phyloP scores from a whole-genome alignment of 2,888 invertebrate genomes.

The Drosophila monieri region DNA sequence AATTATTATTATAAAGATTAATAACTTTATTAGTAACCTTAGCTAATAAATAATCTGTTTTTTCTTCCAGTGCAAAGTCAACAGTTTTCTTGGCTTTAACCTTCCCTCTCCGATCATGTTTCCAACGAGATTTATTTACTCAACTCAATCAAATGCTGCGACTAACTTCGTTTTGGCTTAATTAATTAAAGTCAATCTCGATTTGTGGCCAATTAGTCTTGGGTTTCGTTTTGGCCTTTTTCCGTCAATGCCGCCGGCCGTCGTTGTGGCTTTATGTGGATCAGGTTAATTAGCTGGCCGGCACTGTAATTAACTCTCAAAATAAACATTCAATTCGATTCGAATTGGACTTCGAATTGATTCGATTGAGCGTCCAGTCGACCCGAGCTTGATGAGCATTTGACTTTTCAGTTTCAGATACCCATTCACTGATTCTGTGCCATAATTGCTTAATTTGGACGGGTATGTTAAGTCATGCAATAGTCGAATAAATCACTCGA shows the following conservation, averaged over 20 bases:
- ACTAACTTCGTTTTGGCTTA: conserved; percentile 39
- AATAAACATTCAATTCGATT: conserved; percentile 65
- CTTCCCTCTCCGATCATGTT: conserved; percentile 32
- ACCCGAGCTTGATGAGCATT: conserved; percentile 20
- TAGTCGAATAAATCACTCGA: conserved; percentile 73
- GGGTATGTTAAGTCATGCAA: conserved; percentile 69
- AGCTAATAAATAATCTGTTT: neutral
- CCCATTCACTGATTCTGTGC: conserved; percentile 37
- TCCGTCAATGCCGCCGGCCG: conserved; percentile 30
- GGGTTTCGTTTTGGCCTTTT: conserved; percentile 45
- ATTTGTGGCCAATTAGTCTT: conserved; percentile 66
- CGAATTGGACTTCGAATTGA: conserved; percentile 3
- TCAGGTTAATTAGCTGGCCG: conserved; percentile 65
- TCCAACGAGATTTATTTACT: conserved; percentile 46
- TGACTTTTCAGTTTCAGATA: conserved; percentile 23
- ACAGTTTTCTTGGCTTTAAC: conserved; percentile 8
- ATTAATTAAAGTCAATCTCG: conserved; percentile 70
- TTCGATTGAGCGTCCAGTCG: too few species aligned
- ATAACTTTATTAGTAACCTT: too few species aligned
- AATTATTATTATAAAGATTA: neutral
- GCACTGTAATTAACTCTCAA: conserved; percentile 55
- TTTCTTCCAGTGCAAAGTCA: conserved; percentile 3
- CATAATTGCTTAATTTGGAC: conserved; percentile 75
- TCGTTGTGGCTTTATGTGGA: conserved; percentile 58
- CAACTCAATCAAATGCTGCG: conserved; percentile 51